phyloP scores from a whole-genome alignment of 2,797 vertebrate species.

The Eremophila alpestris region DNA sequence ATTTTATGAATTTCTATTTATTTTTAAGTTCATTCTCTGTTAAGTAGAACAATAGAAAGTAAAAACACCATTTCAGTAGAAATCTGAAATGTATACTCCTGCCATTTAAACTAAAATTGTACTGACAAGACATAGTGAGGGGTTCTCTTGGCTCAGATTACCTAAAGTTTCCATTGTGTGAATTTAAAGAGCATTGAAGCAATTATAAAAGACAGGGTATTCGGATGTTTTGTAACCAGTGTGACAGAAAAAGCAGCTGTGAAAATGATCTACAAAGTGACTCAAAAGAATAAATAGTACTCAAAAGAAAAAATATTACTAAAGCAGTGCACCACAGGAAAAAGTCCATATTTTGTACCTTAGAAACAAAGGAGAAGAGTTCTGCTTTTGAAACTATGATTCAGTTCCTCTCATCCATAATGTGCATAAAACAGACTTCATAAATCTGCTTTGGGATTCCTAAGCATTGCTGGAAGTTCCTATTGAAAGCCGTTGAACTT shows the following conservation, averaged over 20 bases:
- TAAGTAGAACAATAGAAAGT: not conserved
- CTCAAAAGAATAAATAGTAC: not conserved
- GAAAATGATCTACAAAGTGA: not conserved
- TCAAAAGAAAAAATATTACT: not conserved
- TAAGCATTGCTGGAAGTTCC: not conserved
- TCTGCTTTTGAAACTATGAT: rapidly evolving
- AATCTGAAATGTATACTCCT: not conserved
- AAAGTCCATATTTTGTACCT: not conserved
- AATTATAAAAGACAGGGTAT: not conserved
- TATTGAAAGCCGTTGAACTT: not conserved
- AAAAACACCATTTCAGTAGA: not conserved
- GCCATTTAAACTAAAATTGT: not conserved
- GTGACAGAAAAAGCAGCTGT: not conserved
- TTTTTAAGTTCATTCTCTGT: not conserved
- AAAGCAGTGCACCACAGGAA: not conserved
- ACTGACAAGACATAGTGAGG: not conserved
- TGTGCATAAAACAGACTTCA: not conserved
- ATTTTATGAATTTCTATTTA: not conserved
- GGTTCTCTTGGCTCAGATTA: not conserved
- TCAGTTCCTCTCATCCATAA: not conserved
- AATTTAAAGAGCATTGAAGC: not conserved
- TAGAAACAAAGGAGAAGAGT: not conserved
- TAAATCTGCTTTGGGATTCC: not conserved
- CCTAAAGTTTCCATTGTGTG: not conserved
- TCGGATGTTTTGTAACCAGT: not conserved